Evolutionary conservation across 2,797 vertebrate genomes (phyloP).

Genomic region (Orientallactaga sibirica): DNA sequence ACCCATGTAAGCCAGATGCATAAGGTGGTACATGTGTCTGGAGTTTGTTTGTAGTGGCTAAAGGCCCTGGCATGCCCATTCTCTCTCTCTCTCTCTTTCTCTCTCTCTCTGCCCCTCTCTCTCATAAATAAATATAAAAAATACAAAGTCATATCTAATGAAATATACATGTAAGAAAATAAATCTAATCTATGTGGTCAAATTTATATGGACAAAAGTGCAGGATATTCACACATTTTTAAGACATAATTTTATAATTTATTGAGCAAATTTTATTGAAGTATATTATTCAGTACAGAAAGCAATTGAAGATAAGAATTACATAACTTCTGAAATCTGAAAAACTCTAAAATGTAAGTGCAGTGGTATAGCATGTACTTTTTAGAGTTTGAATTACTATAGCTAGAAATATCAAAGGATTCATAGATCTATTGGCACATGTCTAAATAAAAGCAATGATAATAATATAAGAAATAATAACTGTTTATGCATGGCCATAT

Average conservation of each 20-base stretch:
- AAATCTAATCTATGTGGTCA: not conserved
- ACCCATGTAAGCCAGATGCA: no score
- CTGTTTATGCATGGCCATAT: not conserved
- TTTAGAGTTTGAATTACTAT: not conserved
- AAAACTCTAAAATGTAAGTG: not conserved
- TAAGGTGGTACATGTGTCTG: no score
- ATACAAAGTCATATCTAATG: not conserved
- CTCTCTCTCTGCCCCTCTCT: no score
- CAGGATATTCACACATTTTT: not conserved
- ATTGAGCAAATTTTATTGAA: conserved; percentile 1
- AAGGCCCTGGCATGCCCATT: no score
- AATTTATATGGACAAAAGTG: not conserved
- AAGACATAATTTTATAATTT: conserved; percentile 1
- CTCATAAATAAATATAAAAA: no score
- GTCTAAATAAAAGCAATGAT: not conserved
- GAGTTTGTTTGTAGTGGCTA: no score
- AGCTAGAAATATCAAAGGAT: conserved; percentile 5
- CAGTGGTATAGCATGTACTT: not conserved
- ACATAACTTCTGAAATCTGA: not conserved
- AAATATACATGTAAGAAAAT: not conserved
- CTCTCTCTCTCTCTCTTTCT: no score
- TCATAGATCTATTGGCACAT: not conserved
- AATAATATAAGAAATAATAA: not conserved
- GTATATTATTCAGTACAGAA: not conserved
- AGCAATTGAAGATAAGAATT: not conserved